phyloP scores from a whole-genome alignment of 2,888 invertebrate genomes.

The Pyrgus malvae region DNA sequence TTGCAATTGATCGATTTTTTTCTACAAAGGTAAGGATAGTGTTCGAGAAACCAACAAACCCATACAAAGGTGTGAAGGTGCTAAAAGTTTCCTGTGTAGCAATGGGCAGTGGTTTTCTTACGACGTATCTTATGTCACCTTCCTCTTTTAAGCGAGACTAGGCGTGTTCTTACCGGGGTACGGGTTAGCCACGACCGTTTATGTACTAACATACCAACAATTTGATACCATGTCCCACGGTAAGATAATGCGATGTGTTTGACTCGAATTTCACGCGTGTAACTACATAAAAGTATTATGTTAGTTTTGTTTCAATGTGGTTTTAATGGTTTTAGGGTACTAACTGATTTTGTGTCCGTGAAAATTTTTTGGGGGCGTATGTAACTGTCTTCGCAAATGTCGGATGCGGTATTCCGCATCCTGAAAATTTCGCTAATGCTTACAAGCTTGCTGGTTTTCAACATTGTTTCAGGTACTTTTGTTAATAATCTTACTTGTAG shows the following conservation, averaged over 20 bases:
- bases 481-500: too few relatives aligned
- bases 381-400: neutral
- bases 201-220: conserved; percentile 22
- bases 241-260: conserved; percentile 20
- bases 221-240: conserved; percentile 20
- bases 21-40: neutral
- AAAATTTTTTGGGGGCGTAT: neutral
- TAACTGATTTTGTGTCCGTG: neutral
- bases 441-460: neutral
- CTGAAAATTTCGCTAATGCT: conserved; percentile 1
- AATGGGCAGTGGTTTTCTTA: conserved; percentile 24
- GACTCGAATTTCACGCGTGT: conserved; percentile 19
- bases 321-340: neutral
- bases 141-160: conserved; percentile 26
- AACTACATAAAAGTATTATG: conserved; percentile 10
- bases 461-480: too few relatives aligned
- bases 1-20: conserved; percentile 2
- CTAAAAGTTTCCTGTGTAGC: conserved; percentile 23
- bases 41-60: conserved; percentile 20
- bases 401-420: neutral
- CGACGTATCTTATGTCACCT: conserved; percentile 23
- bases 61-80: conserved; percentile 28
- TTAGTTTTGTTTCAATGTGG: conserved; percentile 15
- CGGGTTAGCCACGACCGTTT: conserved; percentile 20
- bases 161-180: conserved; percentile 21